A percentile compares a stretch with the other conserved stretches of the same genome.
phyloP scores from a whole-genome alignment of 2,888 invertebrate species.

The Lasiommata megera region DNA sequence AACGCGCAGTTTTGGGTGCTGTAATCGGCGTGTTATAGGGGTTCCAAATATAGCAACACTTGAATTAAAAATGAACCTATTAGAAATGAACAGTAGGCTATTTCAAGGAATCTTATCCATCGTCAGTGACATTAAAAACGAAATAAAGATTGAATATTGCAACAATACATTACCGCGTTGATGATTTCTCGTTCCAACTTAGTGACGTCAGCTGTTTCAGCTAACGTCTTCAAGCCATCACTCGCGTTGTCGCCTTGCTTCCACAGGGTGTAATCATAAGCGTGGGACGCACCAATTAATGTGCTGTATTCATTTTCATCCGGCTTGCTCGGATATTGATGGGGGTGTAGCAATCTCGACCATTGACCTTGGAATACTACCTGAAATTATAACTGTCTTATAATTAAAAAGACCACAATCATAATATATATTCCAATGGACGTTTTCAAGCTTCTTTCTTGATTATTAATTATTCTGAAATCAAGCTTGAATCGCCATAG shows the following conservation, averaged over 20 bases:
- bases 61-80: no score
- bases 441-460: no score
- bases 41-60: no score
- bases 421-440: no score
- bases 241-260: slow-evolving; percentile 50
- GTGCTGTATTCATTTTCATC: slow-evolving; percentile 68
- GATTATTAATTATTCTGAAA: no score
- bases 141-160: neutral
- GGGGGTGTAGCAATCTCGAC: slow-evolving; percentile 66
- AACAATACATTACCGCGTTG: slow-evolving; percentile 40
- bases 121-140: no score
- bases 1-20: no score
- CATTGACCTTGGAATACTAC: slow-evolving; percentile 65
- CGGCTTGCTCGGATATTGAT: slow-evolving; percentile 62
- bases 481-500: no score
- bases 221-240: slow-evolving; percentile 50
- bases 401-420: neutral
- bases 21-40: no score
- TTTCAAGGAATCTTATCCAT: no score
- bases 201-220: slow-evolving; percentile 49
- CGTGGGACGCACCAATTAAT: slow-evolving; percentile 69
- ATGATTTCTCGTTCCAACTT: slow-evolving; percentile 59
- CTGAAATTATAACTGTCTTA: slow-evolving; percentile 38
- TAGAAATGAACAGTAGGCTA: no score
- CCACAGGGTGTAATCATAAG: slow-evolving; percentile 54